Conservation (phyloP, 2,888 invertebrate species). For the Sesia apiformis region DNA sequence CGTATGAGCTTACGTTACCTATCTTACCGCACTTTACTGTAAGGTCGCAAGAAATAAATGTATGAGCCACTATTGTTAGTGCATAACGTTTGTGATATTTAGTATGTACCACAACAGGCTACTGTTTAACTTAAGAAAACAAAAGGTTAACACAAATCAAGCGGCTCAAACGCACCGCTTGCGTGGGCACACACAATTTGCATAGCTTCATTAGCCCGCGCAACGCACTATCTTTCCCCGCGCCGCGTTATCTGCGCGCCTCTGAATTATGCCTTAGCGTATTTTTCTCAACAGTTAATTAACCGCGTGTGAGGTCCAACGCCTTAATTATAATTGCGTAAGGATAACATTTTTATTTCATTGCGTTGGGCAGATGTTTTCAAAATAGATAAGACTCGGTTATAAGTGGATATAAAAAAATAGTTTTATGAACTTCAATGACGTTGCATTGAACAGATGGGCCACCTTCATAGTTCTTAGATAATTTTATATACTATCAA, state of each 20-base stretch:
- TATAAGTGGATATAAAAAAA: too few relatives aligned
- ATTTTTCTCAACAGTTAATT: conserved; percentile 38
- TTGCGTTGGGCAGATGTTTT: neutral
- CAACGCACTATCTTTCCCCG: conserved; percentile 19
- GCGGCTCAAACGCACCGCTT: conserved; percentile 6
- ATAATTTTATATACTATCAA: too few relatives aligned
- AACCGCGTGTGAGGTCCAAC: conserved; percentile 56
- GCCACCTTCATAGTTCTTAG: too few relatives aligned
- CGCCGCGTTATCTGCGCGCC: conserved; percentile 18
- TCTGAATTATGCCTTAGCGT: conserved; percentile 21
- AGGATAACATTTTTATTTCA: neutral
- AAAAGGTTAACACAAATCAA: neutral
- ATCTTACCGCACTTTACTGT: too few relatives aligned
- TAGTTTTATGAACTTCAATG: too few relatives aligned
- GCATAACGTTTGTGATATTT: too few relatives aligned
- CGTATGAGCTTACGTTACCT: too few relatives aligned
- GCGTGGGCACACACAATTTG: conserved; percentile 36
- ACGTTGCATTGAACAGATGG: too few relatives aligned
- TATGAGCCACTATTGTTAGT: too few relatives aligned
- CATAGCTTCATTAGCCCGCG: conserved; percentile 46
- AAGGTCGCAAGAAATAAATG: too few relatives aligned
- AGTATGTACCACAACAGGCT: too few relatives aligned
- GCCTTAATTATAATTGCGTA: conserved; percentile 40
- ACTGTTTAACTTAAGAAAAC: neutral
- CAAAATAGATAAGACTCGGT: neutral